Conservation (phyloP, 2,113 vertebrate genomes). For the Coturnix japonica region DNA sequence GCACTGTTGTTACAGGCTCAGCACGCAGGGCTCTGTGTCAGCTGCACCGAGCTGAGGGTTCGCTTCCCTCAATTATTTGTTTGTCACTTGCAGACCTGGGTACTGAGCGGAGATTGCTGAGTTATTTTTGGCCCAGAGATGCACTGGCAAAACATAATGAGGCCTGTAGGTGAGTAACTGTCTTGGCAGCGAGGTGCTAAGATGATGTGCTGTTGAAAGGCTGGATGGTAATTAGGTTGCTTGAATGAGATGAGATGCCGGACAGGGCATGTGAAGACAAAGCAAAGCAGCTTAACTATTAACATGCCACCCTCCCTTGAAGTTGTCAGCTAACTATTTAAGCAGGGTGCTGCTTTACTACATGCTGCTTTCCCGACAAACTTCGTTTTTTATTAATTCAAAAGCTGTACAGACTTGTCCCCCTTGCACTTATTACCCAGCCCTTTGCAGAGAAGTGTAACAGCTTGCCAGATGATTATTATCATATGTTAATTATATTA, state of each 20-base stretch:
- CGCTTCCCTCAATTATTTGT: constrained; percentile 87
- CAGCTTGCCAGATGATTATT: constrained; percentile 48
- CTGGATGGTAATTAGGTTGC: constrained; percentile 66
- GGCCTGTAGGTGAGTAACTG: constrained; percentile 77
- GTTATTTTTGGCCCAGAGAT: constrained; percentile 72
- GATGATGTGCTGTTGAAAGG: constrained; percentile 63
- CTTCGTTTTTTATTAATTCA: constrained; percentile 16
- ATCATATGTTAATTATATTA: constrained; percentile 30
- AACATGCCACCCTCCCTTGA: constrained; percentile 23
- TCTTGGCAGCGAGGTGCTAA: constrained; percentile 73
- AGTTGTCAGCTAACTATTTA: constrained; percentile 61
- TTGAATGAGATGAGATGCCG: constrained; percentile 58
- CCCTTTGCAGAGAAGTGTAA: constrained; percentile 38
- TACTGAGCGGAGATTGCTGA: constrained; percentile 75
- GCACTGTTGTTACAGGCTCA: constrained; percentile 63
- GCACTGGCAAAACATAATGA: constrained; percentile 71
- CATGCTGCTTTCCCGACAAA: neutral
- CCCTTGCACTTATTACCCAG: neutral
- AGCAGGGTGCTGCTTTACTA: constrained; percentile 52
- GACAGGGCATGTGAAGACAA: constrained; percentile 66
- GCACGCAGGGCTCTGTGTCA: constrained; percentile 46
- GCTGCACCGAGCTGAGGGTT: constrained; percentile 66
- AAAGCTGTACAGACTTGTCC: constrained; percentile 41
- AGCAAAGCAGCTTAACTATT: constrained; percentile 57
- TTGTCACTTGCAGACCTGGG: constrained; percentile 77